phyloP scores from a whole-genome alignment of 2,888 invertebrate genomes.

The Andricus curvator region DNA sequence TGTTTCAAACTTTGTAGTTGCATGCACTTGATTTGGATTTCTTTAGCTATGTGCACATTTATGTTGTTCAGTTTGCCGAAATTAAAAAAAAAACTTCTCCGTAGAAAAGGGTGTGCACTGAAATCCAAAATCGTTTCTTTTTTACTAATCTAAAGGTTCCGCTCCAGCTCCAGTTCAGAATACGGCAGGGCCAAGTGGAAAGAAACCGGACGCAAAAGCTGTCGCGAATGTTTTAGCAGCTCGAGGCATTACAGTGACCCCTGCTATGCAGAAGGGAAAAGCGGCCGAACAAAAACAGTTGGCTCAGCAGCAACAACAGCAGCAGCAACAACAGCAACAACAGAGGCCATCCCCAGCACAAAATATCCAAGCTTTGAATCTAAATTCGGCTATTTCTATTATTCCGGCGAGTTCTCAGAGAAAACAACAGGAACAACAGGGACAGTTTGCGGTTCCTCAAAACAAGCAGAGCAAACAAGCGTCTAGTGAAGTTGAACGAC shows the following conservation, averaged over 20 bases:
- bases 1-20: not conserved
- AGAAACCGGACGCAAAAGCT: slow-evolving; percentile 86
- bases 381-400: slow-evolving; percentile 83
- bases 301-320: slow-evolving; percentile 62
- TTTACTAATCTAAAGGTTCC: slow-evolving; percentile 74
- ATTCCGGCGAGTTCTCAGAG: slow-evolving; percentile 79
- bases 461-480: slow-evolving; percentile 66
- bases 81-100: slow-evolving; percentile 10
- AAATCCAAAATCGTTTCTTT: slow-evolving; percentile 20
- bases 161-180: slow-evolving; percentile 74
- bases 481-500: slow-evolving; percentile 76
- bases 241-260: slow-evolving; percentile 88
- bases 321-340: slow-evolving; percentile 56
- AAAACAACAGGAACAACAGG: slow-evolving; percentile 75
- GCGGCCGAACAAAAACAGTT: slow-evolving; percentile 64
- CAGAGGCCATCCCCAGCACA: slow-evolving; percentile 76
- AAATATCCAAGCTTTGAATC: slow-evolving; percentile 78
- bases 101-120: slow-evolving; percentile 18
- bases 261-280: slow-evolving; percentile 81
- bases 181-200: slow-evolving; percentile 69
- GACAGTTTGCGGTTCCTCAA: slow-evolving; percentile 77
- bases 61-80: slow-evolving; percentile 14
- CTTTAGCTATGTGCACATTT: slow-evolving; percentile 41
- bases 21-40: slow-evolving; percentile 25
- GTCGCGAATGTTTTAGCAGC: slow-evolving; percentile 89